Conservation (phyloP, 2,113 vertebrate species). For the Tragulus kanchil region DNA sequence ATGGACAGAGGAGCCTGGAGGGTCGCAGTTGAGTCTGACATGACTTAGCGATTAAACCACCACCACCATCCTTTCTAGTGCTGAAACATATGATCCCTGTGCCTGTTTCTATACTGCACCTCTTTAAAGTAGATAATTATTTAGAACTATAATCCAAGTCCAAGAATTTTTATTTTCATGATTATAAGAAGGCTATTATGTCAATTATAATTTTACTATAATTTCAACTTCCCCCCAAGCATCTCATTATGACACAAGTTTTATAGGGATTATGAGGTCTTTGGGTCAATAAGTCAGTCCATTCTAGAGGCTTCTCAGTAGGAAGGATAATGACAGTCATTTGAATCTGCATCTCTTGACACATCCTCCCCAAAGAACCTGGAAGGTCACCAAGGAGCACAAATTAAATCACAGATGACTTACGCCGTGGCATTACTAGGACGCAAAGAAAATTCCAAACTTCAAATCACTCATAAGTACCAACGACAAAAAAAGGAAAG, state of each 20-base stretch:
- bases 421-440: background rate
- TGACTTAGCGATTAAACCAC: too few species aligned
- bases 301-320: background rate
- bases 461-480: background rate
- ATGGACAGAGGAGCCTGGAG: too few species aligned
- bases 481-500: background rate
- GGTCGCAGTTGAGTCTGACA: too few species aligned
- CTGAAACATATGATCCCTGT: constrained; percentile 16
- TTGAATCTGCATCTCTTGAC: background rate
- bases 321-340: background rate
- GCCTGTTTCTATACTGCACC: background rate
- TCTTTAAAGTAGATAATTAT: constrained; percentile 42
- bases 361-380: background rate
- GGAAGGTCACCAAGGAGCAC: background rate
- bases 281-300: background rate
- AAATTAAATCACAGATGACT: background rate
- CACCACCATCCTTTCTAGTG: background rate
- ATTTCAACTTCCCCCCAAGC: background rate
- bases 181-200: constrained; percentile 20
- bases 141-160: background rate
- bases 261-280: background rate
- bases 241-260: background rate
- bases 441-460: background rate
- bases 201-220: constrained; percentile 45
- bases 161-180: constrained; percentile 31